Conservation (phyloP, 2,797 vertebrate genomes). For the Gymnoscopelus microlampas region DNA sequence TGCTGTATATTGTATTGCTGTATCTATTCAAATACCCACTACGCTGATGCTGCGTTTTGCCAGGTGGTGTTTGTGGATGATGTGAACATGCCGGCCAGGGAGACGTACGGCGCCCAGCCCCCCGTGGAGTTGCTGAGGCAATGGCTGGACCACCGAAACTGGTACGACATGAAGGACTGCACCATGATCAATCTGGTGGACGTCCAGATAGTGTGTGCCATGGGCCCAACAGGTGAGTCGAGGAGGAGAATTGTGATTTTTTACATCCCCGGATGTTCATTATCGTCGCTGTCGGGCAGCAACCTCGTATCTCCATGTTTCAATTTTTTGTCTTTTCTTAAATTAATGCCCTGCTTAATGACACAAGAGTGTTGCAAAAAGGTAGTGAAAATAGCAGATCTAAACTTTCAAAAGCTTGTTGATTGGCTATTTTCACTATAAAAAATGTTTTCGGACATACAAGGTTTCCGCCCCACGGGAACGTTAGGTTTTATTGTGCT, state of each 20-base stretch:
- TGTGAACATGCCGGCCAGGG: conserved; percentile 93
- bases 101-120: conserved; percentile 92
- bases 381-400: too few relatives aligned
- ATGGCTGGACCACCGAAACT: conserved; percentile 94
- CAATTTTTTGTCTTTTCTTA: too few relatives aligned
- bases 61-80: conserved; percentile 95
- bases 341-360: too few relatives aligned
- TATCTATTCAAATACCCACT: background rate
- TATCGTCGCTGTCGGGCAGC: too few relatives aligned
- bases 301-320: too few relatives aligned
- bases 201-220: conserved; percentile 90
- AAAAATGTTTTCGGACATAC: too few relatives aligned
- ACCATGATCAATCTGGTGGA: conserved; percentile 88
- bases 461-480: too few relatives aligned
- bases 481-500: background rate
- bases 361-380: too few relatives aligned
- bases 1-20: background rate
- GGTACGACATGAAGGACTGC: conserved; percentile 93
- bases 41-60: conserved; percentile 8
- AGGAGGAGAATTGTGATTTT: background rate
- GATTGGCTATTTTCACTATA: too few relatives aligned
- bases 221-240: conserved; percentile 90
- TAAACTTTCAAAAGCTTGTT: too few relatives aligned
- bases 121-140: conserved; percentile 92
- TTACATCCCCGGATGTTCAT: too few relatives aligned